These are phyloP conservation scores for Clanis bilineata DNA, from an alignment of 2,888 invertebrate species.

Conservation along the genomic window DNA sequence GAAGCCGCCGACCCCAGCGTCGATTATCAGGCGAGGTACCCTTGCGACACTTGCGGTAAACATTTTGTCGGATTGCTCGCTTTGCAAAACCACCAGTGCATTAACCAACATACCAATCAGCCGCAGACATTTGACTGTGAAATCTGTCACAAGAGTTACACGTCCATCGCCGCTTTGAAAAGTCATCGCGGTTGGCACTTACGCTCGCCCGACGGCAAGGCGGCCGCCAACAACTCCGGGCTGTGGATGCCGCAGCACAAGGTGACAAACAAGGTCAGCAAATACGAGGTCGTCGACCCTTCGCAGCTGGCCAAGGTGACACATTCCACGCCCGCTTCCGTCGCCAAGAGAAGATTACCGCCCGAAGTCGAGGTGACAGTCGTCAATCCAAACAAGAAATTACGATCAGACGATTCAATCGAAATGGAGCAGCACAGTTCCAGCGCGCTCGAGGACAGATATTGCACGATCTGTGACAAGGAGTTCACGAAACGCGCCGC, in stretches of 20 bases:
- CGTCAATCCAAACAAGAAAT: constrained; percentile 75
- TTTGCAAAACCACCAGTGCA: constrained; percentile 80
- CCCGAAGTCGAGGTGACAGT: constrained; percentile 79
- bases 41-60: constrained; percentile 80
- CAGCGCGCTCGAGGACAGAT: constrained; percentile 71
- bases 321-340: constrained; percentile 47
- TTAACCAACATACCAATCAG: constrained; percentile 59
- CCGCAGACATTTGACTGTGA: constrained; percentile 82
- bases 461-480: constrained; percentile 83
- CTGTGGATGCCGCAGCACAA: constrained; percentile 81
- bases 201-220: constrained; percentile 80
- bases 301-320: constrained; percentile 53
- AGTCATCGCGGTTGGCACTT: constrained; percentile 87
- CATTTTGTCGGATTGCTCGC: constrained; percentile 78
- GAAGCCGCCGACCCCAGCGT: constrained; percentile 63
- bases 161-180: constrained; percentile 84
- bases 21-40: constrained; percentile 77
- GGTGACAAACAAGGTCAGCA: constrained; percentile 77
- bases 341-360: constrained; percentile 68
- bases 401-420: constrained; percentile 72
- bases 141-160: constrained; percentile 85
- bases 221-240: constrained; percentile 76
- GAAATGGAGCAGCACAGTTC: constrained; percentile 70
- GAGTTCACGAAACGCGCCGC: constrained; percentile 83
- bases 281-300: constrained; percentile 71